Evolutionary conservation across 2,797 vertebrate species (phyloP).

Genomic region (Characodon lateralis): DNA sequence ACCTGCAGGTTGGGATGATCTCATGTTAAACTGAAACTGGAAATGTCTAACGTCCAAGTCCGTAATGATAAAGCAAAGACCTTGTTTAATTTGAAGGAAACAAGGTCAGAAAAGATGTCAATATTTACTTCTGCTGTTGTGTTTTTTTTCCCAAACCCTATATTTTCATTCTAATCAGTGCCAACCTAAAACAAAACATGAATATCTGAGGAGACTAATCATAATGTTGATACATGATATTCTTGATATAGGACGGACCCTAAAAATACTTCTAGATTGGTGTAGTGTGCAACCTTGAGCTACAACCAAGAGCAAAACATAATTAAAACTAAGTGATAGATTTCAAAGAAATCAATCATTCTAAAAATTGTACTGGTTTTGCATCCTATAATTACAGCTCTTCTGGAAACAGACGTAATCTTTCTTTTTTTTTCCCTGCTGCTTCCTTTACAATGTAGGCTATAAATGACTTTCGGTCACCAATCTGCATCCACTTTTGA

Average conservation of each 20-base stretch:
- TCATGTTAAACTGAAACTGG: slow-evolving; percentile 7
- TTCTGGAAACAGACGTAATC: slow-evolving; percentile 47
- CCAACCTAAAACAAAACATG: neutral
- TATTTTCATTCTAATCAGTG: neutral
- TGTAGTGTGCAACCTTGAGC: neutral
- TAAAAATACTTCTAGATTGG: neutral
- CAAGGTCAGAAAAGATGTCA: neutral
- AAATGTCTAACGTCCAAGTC: neutral
- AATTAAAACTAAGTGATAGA: too few species aligned
- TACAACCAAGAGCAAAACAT: neutral
- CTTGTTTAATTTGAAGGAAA: neutral
- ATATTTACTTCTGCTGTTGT: neutral
- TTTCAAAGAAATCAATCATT: slow-evolving; percentile 19
- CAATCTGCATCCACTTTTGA: slow-evolving; percentile 29
- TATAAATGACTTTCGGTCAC: slow-evolving; percentile 48
- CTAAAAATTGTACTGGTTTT: slow-evolving; percentile 26
- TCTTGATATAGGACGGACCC: neutral
- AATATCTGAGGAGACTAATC: neutral
- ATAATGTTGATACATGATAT: neutral
- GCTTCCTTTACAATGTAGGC: slow-evolving; percentile 47
- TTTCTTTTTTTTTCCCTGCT: slow-evolving; percentile 24
- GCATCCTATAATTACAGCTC: slow-evolving; percentile 46
- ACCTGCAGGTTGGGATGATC: slow-evolving; percentile 7
- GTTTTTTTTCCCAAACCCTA: neutral
- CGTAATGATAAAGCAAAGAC: neutral